Percentiles rank a stretch among this genome's conserved stretches.
These are phyloP conservation scores for Oreochromis aureus DNA, from an alignment of 2,113 vertebrate species.

Conservation along the genomic window DNA sequence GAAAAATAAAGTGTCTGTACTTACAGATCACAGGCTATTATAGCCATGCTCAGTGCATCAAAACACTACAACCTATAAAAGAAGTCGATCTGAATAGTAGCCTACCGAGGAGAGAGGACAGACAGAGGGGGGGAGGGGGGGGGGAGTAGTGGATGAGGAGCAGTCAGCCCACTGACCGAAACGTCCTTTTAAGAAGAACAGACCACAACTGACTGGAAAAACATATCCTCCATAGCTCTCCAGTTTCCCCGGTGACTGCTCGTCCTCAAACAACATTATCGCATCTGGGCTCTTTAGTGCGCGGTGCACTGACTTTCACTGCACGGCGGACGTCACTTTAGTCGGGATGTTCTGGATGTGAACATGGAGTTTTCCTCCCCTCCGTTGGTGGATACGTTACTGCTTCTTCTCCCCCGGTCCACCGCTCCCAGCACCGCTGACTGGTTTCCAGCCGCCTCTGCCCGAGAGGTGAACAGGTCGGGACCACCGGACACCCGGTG, in stretches of 20 bases:
- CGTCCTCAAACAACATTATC: background rate
- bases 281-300: background rate
- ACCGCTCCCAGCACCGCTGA: slow-evolving; percentile 9
- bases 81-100: background rate
- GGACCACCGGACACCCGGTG: slow-evolving; percentile 20
- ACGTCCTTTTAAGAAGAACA: background rate
- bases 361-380: slow-evolving; percentile 61
- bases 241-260: background rate
- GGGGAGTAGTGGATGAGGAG: background rate
- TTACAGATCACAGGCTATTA: background rate
- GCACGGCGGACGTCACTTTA: slow-evolving; percentile 11
- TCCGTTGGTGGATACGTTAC: slow-evolving; percentile 10
- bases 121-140: too few species aligned
- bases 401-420: slow-evolving; percentile 6
- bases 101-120: background rate
- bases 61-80: background rate
- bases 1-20: background rate
- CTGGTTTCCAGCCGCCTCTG: slow-evolving; percentile 15
- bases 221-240: background rate
- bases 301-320: background rate
- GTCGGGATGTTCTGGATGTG: slow-evolving; percentile 62
- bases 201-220: background rate
- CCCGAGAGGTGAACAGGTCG: slow-evolving; percentile 28
- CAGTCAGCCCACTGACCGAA: background rate
- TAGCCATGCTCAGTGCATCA: background rate